Percentiles rank a stretch among this genome's conserved stretches.
Evolutionary conservation across 2,113 vertebrate species (phyloP).

Genomic region (Megalops atlanticus): DNA sequence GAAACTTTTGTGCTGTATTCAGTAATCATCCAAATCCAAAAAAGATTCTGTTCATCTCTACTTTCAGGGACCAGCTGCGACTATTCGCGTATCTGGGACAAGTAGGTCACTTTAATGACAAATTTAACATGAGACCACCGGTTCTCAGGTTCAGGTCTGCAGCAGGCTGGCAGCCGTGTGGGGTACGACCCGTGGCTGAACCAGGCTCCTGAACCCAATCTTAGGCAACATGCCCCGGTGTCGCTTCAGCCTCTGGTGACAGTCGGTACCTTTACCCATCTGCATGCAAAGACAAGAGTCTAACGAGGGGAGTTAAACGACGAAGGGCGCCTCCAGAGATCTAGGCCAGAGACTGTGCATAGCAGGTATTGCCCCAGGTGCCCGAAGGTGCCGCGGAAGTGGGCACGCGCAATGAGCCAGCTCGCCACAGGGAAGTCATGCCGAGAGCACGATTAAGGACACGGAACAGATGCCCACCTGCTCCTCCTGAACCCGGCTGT

Average conservation of each 20-base stretch:
- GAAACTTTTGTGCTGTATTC: background rate
- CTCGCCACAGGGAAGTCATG: conserved; percentile 64
- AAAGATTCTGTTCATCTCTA: background rate
- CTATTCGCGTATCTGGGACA: background rate
- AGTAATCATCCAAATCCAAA: background rate
- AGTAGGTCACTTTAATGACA: background rate
- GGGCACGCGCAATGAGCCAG: conserved; percentile 50
- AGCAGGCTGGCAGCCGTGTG: background rate
- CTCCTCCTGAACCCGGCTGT: conserved; percentile 71
- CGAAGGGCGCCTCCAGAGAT: conserved; percentile 19
- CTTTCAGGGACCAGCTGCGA: background rate
- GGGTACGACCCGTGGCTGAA: background rate
- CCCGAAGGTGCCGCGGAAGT: conserved; percentile 22
- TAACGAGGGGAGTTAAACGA: conserved; percentile 32
- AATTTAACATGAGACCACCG: background rate
- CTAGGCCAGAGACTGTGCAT: background rate
- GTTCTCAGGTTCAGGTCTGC: background rate
- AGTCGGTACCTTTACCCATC: background rate
- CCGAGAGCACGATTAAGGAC: conserved; percentile 71
- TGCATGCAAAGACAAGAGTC: conserved; percentile 9
- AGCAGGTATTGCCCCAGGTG: background rate
- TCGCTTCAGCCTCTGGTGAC: background rate
- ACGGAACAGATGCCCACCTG: conserved; percentile 79
- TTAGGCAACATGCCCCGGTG: background rate
- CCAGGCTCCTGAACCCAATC: background rate